A percentile compares a stretch with the other conserved stretches of the same genome.
phyloP scores from a whole-genome alignment of 1,140 invertebrate genomes.

The Hylaeus anthracinus region DNA sequence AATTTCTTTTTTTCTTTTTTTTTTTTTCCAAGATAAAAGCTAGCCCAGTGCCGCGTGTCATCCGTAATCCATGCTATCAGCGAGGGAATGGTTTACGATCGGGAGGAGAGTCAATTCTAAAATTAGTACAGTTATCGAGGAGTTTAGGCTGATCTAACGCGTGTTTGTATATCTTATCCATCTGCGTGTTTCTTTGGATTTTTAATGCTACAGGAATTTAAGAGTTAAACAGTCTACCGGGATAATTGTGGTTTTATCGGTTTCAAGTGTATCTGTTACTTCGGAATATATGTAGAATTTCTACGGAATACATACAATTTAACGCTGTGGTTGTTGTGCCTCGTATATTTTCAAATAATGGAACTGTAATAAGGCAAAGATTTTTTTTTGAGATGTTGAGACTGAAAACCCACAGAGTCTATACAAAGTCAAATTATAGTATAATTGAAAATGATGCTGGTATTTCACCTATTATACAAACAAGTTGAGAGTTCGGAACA shows the following conservation, averaged over 20 bases:
- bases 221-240: background rate
- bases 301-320: too few relatives aligned
- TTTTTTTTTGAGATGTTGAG: too few relatives aligned
- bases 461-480: too few relatives aligned
- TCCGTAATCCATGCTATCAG: conserved; percentile 8
- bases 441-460: too few relatives aligned
- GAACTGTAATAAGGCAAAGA: too few relatives aligned
- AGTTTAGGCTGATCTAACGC: conserved; percentile 17
- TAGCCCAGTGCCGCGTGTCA: background rate
- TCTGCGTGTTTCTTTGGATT: background rate
- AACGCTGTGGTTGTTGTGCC: too few relatives aligned
- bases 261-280: too few relatives aligned
- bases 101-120: conserved; percentile 18
- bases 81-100: conserved; percentile 2
- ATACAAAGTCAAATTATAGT: too few relatives aligned
- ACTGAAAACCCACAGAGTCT: too few relatives aligned
- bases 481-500: too few relatives aligned
- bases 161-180: conserved; percentile 13
- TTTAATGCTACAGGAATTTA: background rate
- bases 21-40: background rate
- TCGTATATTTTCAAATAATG: too few relatives aligned
- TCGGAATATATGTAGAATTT: too few relatives aligned
- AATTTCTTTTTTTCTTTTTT: conserved; percentile 13
- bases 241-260: background rate
- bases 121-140: conserved; percentile 38